Evolutionary conservation across 2,888 invertebrate species (phyloP), one percentile per base, ranked within the genome.

Genomic region (Vandiemenella viatica): DNA sequence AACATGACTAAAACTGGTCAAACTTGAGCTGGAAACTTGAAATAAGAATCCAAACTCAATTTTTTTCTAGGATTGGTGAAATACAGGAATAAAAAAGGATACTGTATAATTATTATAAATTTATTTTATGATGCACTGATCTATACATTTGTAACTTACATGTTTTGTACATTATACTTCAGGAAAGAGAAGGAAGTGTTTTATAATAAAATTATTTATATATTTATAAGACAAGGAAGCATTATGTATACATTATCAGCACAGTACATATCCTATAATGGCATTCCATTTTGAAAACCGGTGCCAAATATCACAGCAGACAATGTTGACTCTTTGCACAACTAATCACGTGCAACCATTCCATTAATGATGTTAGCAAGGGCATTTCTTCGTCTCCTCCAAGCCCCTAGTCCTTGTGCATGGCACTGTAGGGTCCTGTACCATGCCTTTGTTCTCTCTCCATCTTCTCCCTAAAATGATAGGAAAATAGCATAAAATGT

Each of bases 351-450:
- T 3, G 52, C 49, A 38, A 50, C 58, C 64, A 65, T 64, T 37
- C 88, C 87, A 64, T 88, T 90, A 62, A 93, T 91, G 58, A 95
- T 93, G 64, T 95, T 93, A n/a, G 93, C 91, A 59, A 95, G 72
- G 5, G 92, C 95, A 62, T 90, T 91, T 32, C 95, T 76, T 55
- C 93, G 74, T 64, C 85, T 83, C 46, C 93, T 76, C 95, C 95
- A 95, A 6, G 86, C 80, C 51, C 93, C 93, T 57, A 93, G 81
- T 50, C 91, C 88, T 64, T 89, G 87, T 19, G 90, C 86, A 65
- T 92, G 90, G 62, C 83, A 86, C 64, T 92, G 90, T 47, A 95
- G 69, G 60, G 88, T 86, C 17, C 83, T 78, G 66, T 90, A 87
- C 93, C 95, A 95, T 22, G 82, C 79, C 57, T 83, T 80, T 1